Evolutionary conservation across 2,888 invertebrate species (phyloP), one percentile per base, ranked within the genome.

Genomic region (Cephonodes hylas): DNA sequence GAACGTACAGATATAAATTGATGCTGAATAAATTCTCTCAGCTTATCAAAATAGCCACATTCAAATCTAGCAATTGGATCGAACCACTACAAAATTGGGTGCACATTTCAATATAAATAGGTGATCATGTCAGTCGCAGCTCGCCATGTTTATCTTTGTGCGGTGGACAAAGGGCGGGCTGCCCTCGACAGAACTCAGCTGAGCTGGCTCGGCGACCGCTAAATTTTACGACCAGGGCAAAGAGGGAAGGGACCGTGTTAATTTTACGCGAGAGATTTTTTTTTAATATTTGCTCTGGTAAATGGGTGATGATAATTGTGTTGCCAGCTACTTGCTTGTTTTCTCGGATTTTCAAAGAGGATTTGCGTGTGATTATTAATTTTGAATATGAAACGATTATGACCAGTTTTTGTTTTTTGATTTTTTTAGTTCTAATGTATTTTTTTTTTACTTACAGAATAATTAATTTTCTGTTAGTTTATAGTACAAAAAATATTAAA

Each of bases 201-300:
- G 62, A 38, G 65, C 73, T 77, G 79, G 79, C 79, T 81, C 72
- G 79, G 64, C 65, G 71, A 73, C 73, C 74, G 71, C 75, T 79
- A 74, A 74, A 79, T 80, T 78, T 74, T 68, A 70, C 71, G n/a
- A 73, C 70, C 68, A 76, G 77, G 77, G 76, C 71, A 75, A 66
- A 71, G 67, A 46, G n/a, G n/a, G n/a, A 20, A 46, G 63, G 61
- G 63, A 63, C 59, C 46, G 61, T 62, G 67, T 73, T 71, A 73
- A 68, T 75, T 73, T 64, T 42, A 64, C 66, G 62, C 42, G 31
- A 25, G 27, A 59, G 46, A 22, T 57, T 44, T 59, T 45, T 60
- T 46, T 60, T 34, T 60, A 42, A 25, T 42, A 58, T 58, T 58
- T 42, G 20, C 31, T 15, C 18, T 31, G 4, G 27, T 53, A 3